A percentile compares a stretch with the other conserved stretches of the same genome.
Evolutionary conservation across 1,140 invertebrate species (phyloP).

Genomic region (Acromyrmex charruanus): DNA sequence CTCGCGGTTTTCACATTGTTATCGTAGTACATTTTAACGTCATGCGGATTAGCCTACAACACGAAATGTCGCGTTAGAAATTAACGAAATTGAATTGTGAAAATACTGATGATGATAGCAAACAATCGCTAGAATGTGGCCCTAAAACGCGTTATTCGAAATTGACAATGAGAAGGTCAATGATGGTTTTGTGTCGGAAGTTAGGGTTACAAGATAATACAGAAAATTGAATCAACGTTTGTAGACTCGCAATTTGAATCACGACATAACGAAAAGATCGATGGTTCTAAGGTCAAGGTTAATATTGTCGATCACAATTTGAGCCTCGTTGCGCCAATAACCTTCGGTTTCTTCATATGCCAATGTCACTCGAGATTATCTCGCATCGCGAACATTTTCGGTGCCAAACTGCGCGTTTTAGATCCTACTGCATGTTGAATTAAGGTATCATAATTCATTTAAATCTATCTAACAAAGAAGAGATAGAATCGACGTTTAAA

Average conservation of each 20-base stretch:
- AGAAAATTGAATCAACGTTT: conserved; percentile 25
- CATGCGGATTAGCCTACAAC: not conserved
- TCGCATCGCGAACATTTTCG: not conserved
- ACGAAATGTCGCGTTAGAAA: conserved; percentile 30
- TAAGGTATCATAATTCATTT: not conserved
- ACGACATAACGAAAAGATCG: conserved; percentile 44
- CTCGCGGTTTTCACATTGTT: conserved; percentile 26
- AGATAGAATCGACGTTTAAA: not conserved
- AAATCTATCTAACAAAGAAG: not conserved
- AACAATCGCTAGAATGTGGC: not conserved
- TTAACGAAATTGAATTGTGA: not conserved
- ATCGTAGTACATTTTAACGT: conserved; percentile 9
- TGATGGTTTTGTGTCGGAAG: not conserved
- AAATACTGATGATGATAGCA: conserved; percentile 11
- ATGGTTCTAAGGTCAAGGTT: conserved; percentile 68
- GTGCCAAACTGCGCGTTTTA: not conserved
- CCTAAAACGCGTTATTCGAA: not conserved
- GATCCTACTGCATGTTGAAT: not conserved
- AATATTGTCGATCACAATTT: conserved; percentile 61
- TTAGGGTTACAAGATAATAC: not conserved
- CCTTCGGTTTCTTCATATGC: conserved; percentile 6
- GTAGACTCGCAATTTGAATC: conserved; percentile 22
- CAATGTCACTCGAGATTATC: conserved; percentile 12
- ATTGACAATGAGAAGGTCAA: conserved; percentile 6
- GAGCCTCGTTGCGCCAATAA: conserved; percentile 7